A percentile compares a stretch with the other conserved stretches of the same genome.
phyloP scores from a whole-genome alignment of 2,888 invertebrate species.

The Phaedon cochleariae region DNA sequence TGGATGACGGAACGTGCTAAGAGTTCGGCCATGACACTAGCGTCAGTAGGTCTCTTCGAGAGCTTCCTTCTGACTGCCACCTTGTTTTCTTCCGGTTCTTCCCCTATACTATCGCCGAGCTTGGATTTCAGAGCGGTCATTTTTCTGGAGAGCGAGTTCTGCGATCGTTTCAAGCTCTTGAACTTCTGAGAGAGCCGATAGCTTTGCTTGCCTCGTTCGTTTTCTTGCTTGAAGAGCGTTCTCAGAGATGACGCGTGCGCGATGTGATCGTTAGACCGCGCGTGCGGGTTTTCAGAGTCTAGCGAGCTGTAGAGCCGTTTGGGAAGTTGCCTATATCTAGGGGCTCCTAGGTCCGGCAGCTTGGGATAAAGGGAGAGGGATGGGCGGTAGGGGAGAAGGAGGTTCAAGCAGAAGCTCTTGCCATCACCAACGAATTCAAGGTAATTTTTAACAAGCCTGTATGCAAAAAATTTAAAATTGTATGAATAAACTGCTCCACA shows the following conservation, averaged over 20 bases:
- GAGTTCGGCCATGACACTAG: constrained; percentile 71
- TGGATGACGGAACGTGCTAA: constrained; percentile 72
- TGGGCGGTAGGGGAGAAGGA: constrained; percentile 31
- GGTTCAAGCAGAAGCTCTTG: constrained; percentile 58
- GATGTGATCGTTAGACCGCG: constrained; percentile 43
- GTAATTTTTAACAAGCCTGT: constrained; percentile 58
- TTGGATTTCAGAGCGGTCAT: constrained; percentile 69
- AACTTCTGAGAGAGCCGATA: constrained; percentile 67
- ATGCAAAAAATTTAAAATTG: constrained; percentile 42
- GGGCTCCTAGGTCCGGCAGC: constrained; percentile 26
- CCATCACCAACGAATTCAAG: constrained; percentile 60
- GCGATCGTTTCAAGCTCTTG: constrained; percentile 71
- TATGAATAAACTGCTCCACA: constrained; percentile 2
- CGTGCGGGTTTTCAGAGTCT: constrained; percentile 41
- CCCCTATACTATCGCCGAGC: constrained; percentile 63
- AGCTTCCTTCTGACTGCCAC: constrained; percentile 63
- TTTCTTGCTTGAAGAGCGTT: constrained; percentile 67
- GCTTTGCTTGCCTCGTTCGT: constrained; percentile 65
- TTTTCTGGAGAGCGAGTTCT: constrained; percentile 70
- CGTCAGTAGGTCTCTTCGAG: constrained; percentile 61
- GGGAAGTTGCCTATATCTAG: constrained; percentile 44
- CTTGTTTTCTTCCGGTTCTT: constrained; percentile 62
- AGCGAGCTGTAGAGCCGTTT: constrained; percentile 49
- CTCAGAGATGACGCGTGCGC: constrained; percentile 47
- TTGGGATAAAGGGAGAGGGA: constrained; percentile 20